Evolutionary conservation across 2,888 invertebrate species (phyloP).

Genomic region (Malthinus flaveolus): DNA sequence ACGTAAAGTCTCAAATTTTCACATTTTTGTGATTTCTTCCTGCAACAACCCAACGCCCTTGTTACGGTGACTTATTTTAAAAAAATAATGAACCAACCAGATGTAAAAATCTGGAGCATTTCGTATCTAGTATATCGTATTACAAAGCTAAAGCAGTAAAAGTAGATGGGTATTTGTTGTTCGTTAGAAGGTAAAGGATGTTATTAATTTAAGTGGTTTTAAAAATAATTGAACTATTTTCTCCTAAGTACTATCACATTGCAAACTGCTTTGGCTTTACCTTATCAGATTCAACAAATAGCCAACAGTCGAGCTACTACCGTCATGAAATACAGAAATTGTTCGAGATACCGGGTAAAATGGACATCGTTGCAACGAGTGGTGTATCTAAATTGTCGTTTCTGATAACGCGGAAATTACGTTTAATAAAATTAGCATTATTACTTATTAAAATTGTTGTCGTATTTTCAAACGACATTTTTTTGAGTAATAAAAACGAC

Average conservation of each 20-base stretch:
- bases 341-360: slow-evolving; percentile 22
- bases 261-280: slow-evolving; percentile 1
- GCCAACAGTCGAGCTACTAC: slow-evolving; percentile 7
- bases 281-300: slow-evolving; percentile 5
- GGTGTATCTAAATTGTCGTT: slow-evolving; percentile 22
- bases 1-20: too few species aligned
- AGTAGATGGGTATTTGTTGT: too few species aligned
- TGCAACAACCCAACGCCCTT: too few species aligned
- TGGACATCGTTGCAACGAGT: slow-evolving; percentile 25
- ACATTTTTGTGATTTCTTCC: too few species aligned
- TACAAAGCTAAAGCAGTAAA: too few species aligned
- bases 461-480: too few species aligned
- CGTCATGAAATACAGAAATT: slow-evolving; percentile 21
- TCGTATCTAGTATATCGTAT: too few species aligned
- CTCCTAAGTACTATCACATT: slow-evolving; percentile 4
- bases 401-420: slow-evolving; percentile 14
- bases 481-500: too few species aligned
- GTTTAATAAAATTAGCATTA: slow-evolving; percentile 14
- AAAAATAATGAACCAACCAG: too few species aligned
- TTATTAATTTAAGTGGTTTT: slow-evolving; percentile 5
- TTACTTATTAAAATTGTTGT: too few species aligned
- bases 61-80: too few species aligned
- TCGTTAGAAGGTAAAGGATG: neutral
- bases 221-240: slow-evolving; percentile 4
- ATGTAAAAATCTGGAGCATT: too few species aligned